A percentile compares a stretch with the other conserved stretches of the same genome.
phyloP scores from a whole-genome alignment of 2,113 vertebrate genomes.

The Laticauda colubrina region DNA sequence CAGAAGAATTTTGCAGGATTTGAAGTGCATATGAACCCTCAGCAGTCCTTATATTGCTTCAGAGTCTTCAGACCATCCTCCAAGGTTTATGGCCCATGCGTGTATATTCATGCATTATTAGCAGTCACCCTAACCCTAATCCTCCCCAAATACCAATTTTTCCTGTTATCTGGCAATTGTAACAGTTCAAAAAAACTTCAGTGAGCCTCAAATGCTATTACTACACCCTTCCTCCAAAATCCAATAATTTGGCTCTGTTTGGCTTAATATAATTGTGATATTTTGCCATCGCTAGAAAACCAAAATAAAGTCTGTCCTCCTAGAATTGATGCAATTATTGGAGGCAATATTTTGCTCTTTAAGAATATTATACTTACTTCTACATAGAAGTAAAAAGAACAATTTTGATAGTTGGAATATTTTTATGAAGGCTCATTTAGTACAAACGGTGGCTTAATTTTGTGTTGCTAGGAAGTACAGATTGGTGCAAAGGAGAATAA shows the following conservation, averaged over 20 bases:
- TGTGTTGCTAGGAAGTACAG: neutral
- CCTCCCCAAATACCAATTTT: neutral
- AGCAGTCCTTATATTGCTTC: neutral
- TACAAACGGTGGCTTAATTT: neutral
- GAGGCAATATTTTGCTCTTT: neutral
- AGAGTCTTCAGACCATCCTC: neutral
- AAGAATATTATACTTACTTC: neutral
- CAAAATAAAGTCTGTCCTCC: neutral
- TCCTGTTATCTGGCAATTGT: neutral
- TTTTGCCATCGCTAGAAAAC: neutral
- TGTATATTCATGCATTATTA: neutral
- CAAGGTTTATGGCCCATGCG: neutral
- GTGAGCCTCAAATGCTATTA: neutral
- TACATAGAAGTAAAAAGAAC: neutral
- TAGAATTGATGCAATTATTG: neutral
- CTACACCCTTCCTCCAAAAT: neutral
- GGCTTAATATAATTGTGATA: neutral
- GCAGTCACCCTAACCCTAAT: too few relatives aligned
- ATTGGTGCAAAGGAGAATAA: neutral
- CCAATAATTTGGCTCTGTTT: neutral
- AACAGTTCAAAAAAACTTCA: neutral
- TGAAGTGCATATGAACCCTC: neutral
- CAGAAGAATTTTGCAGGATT: neutral
- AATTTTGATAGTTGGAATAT: neutral
- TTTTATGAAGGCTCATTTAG: neutral